Evolutionary conservation across 2,797 vertebrate species (phyloP).

Genomic region (Crenuchus spilurus): DNA sequence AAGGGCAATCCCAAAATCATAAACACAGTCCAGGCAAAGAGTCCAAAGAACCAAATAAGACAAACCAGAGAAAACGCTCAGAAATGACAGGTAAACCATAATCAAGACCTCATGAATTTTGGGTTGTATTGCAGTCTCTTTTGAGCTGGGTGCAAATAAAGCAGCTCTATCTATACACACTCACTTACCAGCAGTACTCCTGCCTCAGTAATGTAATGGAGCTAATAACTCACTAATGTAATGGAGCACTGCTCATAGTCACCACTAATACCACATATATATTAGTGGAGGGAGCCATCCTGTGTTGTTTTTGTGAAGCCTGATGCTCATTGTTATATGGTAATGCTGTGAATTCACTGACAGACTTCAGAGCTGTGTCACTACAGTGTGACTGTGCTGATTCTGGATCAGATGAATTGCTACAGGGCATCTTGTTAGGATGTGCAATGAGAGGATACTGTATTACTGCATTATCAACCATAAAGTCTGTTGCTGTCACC

Average conservation of each 20-base stretch:
- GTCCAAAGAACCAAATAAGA: no score
- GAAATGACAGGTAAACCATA: no score
- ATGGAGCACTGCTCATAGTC: not conserved
- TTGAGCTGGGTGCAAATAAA: slow-evolving; percentile 72
- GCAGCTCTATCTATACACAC: slow-evolving; percentile 60
- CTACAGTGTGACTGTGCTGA: not conserved
- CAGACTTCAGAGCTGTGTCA: not conserved
- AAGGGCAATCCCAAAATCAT: no score
- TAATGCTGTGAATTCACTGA: not conserved
- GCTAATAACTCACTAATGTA: not conserved
- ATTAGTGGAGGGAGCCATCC: no score
- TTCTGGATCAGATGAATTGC: not conserved
- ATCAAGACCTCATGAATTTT: slow-evolving; percentile 65
- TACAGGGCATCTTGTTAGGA: not conserved
- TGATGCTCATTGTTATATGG: no score
- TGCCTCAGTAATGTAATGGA: not conserved
- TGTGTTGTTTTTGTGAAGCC: not conserved
- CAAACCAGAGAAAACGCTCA: no score
- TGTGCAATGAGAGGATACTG: not conserved
- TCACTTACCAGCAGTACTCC: not conserved
- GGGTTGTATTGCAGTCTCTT: slow-evolving; percentile 77
- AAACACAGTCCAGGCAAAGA: no score
- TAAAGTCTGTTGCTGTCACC: not conserved
- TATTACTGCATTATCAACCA: not conserved
- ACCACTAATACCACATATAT: not conserved